Base-by-base conservation (phyloP, 1,140 invertebrate genomes). In the Pectinophora gossypiella region DNA sequence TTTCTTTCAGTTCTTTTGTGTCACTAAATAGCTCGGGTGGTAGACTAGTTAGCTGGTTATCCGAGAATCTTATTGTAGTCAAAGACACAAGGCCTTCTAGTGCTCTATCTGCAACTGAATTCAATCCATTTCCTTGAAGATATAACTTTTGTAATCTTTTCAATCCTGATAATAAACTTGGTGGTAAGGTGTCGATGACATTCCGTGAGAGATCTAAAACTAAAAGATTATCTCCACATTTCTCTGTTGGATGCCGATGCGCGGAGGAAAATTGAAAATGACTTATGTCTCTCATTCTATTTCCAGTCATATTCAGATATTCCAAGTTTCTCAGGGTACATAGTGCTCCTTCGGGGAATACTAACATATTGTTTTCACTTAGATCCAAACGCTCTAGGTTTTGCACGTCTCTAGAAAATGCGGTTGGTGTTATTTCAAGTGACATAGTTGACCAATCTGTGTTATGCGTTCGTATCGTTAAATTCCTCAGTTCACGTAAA, bases 401-500 rank as follows among this genome's bases (percentile, higher is more conserved):
- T 50, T 90, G 87, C 21, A 95, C 90, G 72, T 94, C 94, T 61
- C 91, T 91, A 46, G 90, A 92, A 79, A 95, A 97, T 10, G 92
- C 94, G 12, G 92, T 91, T 1, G 91, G 89, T 12, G 93, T 92
- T 42, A 97, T 90, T 70, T 96, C 93, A 59, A 97, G 82, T 22
- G 93, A 92, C 91, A 96, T 94, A 4, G 94, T 92, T 9, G 93
- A 94, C 95, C 95, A 97, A 72, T 95, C 95, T 27, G 93, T 94
- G 76, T 97, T 97, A 80, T 96, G 94, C 9, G 96, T 97, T 60
- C 95, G 91, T 43, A 98, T 90, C 1, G 95, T 96, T 22, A 97
- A 89, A 82, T 96, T 96, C 51, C 94, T 89, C 40, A 97, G 88
- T 76, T 96, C 93, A 36, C 92, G 91, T 10, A 97, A 89, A 2